These are phyloP conservation scores for Mionectes olivaceus DNA, from an alignment of 2,797 vertebrate genomes.

Conservation along the genomic window DNA sequence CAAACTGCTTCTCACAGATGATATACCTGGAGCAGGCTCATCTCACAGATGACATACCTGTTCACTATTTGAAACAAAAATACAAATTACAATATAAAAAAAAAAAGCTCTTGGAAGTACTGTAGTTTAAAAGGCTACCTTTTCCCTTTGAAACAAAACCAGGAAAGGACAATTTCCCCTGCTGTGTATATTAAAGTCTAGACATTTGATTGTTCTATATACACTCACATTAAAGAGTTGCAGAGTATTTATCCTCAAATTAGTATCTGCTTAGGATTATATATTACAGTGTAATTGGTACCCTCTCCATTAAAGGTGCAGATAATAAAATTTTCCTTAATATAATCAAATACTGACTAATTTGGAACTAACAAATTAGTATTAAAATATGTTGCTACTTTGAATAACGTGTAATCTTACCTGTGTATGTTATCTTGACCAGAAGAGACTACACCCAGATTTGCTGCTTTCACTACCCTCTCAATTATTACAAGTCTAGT, in stretches of 20 bases:
- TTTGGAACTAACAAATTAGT: not conserved
- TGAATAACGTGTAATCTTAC: conserved; percentile 68
- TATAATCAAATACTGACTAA: not conserved
- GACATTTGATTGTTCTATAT: not conserved
- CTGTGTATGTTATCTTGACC: conserved; percentile 85
- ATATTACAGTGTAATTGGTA: not conserved
- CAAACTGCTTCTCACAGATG: not conserved
- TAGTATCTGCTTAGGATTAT: not conserved
- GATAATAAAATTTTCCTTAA: not conserved
- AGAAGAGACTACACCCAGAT: conserved; percentile 88
- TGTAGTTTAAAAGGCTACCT: not conserved
- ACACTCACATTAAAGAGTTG: not conserved
- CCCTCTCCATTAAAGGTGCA: not conserved
- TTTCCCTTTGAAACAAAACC: not conserved
- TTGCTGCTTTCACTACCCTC: conserved; percentile 88
- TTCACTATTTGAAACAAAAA: not conserved
- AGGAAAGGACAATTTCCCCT: not conserved
- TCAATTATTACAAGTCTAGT: conserved; percentile 82
- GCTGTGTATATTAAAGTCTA: not conserved
- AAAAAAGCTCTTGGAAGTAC: not conserved
- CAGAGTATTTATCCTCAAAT: not conserved
- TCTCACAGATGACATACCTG: not conserved
- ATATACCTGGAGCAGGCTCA: not conserved
- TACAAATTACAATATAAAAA: not conserved
- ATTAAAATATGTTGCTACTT: not conserved